Conservation (phyloP, 1,140 invertebrate species). For the Epicauta chinensis region DNA sequence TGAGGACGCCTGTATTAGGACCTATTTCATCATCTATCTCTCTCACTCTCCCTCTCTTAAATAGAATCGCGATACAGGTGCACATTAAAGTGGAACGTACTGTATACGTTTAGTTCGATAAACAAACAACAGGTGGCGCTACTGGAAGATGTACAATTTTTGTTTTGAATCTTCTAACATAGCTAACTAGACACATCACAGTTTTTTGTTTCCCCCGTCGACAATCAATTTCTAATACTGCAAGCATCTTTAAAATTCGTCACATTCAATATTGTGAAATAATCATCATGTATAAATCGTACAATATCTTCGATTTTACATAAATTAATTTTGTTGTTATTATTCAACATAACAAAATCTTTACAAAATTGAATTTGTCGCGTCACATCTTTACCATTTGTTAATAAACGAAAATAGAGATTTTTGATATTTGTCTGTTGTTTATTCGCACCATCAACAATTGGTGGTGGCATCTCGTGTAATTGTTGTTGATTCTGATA, state of each 20-base stretch:
- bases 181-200: no score
- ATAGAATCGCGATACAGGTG: no score
- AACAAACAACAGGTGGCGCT: no score
- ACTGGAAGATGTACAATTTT: no score
- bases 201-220: no score
- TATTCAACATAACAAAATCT: constrained; percentile 47
- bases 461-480: constrained; percentile 42
- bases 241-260: constrained; percentile 84
- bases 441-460: no score
- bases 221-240: not conserved
- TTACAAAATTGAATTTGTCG: constrained; percentile 74
- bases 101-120: no score
- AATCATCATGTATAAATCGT: constrained; percentile 77
- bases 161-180: no score
- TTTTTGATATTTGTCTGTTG: constrained; percentile 42
- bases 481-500: constrained; percentile 49
- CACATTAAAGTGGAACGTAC: no score
- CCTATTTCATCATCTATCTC: no score
- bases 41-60: no score
- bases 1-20: no score
- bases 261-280: constrained; percentile 70
- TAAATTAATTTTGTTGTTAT: constrained; percentile 55
- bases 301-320: constrained; percentile 82
- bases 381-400: constrained; percentile 84
- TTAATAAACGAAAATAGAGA: constrained; percentile 75